Evolutionary conservation across 2,888 invertebrate genomes (phyloP), one percentile per base, ranked within the genome.

Genomic region (Ochropacha duplaris): DNA sequence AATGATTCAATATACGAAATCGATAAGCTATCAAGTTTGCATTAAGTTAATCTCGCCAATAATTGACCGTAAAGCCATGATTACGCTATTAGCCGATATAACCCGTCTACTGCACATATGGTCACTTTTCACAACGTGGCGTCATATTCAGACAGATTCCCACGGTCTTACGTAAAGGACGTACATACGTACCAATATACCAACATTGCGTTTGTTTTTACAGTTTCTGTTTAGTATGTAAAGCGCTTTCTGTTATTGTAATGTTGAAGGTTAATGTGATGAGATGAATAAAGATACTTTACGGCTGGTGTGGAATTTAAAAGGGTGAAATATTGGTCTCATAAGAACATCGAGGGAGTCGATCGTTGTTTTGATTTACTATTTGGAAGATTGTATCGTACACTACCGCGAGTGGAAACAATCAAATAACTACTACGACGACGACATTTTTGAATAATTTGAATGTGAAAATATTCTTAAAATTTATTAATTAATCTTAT

Each of bases 101-200:
- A 14, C 52, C 19, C n/a, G 19, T 44, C n/a, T 36, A 44, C 44
- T 65, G 61, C 70, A 65, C 59, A 69, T 70, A 66, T 66, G 72
- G 70, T 69, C 66, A 64, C 70, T 72, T 62, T 66, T 73, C 64
- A 66, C 60, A 44, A 54, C 49, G 50, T 61, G 57, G 66, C 66
- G 64, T 71, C 68, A 72, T 71, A 69, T n/a, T 72, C 67, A 57
- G 64, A 57, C 61, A 49, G 57, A 66, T 68, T 83, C 84, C 76
- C 84, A 86, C 86, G 84, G 66, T 76, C 54, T 84, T 84, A 67
- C 72, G 74, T 77, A 83, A 83, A 65, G 59, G 51, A 55, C 60
- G 55, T 67, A 59, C 64, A 56, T 54, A 62, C 57, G 55, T 55
- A 34, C 5, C 0, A 16, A 39, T 14, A 4, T 36, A 36, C 14